A percentile compares a stretch with the other conserved stretches of the same genome.
Evolutionary conservation across 2,888 invertebrate genomes (phyloP).

Genomic region (Pristionchus arcanus): DNA sequence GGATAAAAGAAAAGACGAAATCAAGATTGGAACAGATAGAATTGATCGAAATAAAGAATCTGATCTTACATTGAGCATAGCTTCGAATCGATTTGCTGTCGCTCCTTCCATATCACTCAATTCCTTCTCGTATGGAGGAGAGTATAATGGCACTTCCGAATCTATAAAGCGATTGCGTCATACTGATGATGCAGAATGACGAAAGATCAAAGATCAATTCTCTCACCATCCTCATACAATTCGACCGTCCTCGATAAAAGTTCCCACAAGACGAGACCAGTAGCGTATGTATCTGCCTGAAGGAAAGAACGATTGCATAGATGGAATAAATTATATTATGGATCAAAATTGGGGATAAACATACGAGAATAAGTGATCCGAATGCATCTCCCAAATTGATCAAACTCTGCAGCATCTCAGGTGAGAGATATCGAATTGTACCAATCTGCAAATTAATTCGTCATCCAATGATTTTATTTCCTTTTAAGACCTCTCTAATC

Average conservation of each 20-base stretch:
- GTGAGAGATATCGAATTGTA: constrained; percentile 46
- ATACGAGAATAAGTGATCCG: constrained; percentile 14
- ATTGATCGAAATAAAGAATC: neutral
- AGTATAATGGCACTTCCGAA: neutral
- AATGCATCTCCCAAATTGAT: constrained; percentile 31
- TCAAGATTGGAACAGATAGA: neutral
- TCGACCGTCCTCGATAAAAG: constrained; percentile 35
- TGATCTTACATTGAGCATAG: neutral
- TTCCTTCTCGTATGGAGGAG: constrained; percentile 32
- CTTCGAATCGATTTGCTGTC: constrained; percentile 39
- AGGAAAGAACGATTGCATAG: neutral
- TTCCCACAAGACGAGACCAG: constrained; percentile 47
- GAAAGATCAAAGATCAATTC: neutral
- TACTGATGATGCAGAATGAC: neutral
- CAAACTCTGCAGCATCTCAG: constrained; percentile 38
- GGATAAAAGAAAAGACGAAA: neutral
- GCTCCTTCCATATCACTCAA: neutral
- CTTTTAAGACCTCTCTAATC: constrained; percentile 4
- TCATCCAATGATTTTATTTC: neutral
- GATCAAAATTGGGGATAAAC: neutral
- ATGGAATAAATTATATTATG: neutral
- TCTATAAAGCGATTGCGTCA: neutral
- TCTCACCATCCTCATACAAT: constrained; percentile 39
- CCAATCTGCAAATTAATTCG: constrained; percentile 21
- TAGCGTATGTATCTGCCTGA: constrained; percentile 39